These are phyloP conservation scores for Hydractinia symbiolongicarpus DNA, from an alignment of 30 jellyfish, hydroid and myxozoan species.

Conservation along the genomic window DNA sequence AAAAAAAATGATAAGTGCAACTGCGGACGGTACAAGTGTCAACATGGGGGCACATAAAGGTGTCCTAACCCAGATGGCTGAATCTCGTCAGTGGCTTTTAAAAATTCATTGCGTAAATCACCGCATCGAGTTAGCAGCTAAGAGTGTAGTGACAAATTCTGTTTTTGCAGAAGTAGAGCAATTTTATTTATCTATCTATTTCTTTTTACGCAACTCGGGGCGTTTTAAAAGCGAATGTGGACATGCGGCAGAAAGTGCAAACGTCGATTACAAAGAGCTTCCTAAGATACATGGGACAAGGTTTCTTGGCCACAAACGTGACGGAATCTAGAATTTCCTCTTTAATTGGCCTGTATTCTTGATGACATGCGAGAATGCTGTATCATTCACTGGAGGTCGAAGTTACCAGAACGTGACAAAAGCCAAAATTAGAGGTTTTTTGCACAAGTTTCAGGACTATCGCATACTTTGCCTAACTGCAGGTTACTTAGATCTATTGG, in stretches of 20 bases:
- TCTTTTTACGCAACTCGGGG: conserved; percentile 30
- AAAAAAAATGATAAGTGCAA: conserved; percentile 29
- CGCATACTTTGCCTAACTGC: conserved; percentile 35
- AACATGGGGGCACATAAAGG: conserved; percentile 45
- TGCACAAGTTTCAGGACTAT: conserved; percentile 46
- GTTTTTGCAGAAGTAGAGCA: conserved; percentile 29
- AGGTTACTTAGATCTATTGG: conserved; percentile 35
- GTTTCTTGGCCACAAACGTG: conserved; percentile 38
- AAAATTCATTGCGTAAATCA: conserved; percentile 46
- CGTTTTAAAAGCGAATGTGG: conserved; percentile 18
- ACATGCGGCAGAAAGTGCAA: conserved; percentile 21
- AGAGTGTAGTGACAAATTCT: conserved; percentile 31
- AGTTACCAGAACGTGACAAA: conserved; percentile 32
- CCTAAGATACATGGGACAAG: conserved; percentile 46
- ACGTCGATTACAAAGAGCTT: conserved; percentile 22
- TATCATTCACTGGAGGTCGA: conserved; percentile 12
- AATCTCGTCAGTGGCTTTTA: conserved; percentile 38
- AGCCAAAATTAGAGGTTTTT: conserved; percentile 34
- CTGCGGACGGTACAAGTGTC: conserved; percentile 54
- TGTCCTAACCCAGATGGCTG: conserved; percentile 41
- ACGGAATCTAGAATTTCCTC: conserved; percentile 28
- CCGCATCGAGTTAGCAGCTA: conserved; percentile 45
- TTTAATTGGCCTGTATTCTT: conserved; percentile 41
- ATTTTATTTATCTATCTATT: conserved; percentile 23
- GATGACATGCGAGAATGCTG: conserved; percentile 31